Evolutionary conservation across 2,113 vertebrate genomes (phyloP).

Genomic region (Phycodurus eques): DNA sequence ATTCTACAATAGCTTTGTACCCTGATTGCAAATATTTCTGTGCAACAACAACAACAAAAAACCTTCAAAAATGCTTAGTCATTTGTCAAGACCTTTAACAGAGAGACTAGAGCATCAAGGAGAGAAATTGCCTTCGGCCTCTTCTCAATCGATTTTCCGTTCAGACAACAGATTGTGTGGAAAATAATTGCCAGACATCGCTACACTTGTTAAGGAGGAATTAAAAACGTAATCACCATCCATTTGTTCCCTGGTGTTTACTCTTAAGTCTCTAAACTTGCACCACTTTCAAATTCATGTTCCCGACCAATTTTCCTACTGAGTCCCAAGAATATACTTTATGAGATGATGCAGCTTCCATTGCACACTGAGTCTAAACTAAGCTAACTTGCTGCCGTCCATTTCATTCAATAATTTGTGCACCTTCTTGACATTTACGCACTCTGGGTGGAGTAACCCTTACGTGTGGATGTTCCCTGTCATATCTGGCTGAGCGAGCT

Average conservation of each 20-base stretch:
- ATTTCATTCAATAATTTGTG: too few species aligned
- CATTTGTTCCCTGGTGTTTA: conserved; percentile 41
- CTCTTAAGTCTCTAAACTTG: conserved; percentile 3
- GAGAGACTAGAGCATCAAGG: conserved; percentile 54
- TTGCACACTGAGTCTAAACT: not conserved
- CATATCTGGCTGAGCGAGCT: too few species aligned
- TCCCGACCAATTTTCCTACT: conserved; percentile 28
- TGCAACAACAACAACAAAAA: not conserved
- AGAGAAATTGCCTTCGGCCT: conserved; percentile 49
- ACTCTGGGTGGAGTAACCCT: too few species aligned
- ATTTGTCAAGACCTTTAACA: conserved; percentile 63
- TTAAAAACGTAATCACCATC: conserved; percentile 43
- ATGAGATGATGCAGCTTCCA: conserved; percentile 5
- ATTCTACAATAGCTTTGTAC: not conserved
- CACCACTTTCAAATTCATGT: conserved; percentile 28
- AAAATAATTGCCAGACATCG: conserved; percentile 55
- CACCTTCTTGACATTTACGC: too few species aligned
- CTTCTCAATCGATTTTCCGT: conserved; percentile 61
- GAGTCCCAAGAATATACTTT: conserved; percentile 18
- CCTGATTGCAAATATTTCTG: not conserved
- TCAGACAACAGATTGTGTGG: conserved; percentile 33
- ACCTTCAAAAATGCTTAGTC: conserved; percentile 14
- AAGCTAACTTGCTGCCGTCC: too few species aligned
- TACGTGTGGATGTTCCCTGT: too few species aligned
- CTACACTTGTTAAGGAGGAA: conserved; percentile 25